A percentile compares a stretch with the other conserved stretches of the same genome.
phyloP scores from a whole-genome alignment of 2,888 invertebrate genomes.

The Pharmacophagus antenor region DNA sequence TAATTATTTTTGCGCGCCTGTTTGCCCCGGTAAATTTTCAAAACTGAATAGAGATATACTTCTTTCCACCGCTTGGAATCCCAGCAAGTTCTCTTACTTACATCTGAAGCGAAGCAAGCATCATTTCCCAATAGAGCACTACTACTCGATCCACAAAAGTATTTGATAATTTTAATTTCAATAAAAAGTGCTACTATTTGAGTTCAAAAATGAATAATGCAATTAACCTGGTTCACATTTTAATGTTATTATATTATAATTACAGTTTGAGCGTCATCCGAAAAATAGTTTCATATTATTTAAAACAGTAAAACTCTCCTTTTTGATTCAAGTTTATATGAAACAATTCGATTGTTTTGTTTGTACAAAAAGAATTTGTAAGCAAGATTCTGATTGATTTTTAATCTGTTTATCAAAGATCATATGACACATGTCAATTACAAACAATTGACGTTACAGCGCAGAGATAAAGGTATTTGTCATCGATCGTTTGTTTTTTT shows the following conservation, averaged over 20 bases:
- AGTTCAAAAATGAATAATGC: background rate
- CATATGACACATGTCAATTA: conserved; percentile 19
- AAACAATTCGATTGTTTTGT: background rate
- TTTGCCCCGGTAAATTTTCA: too few relatives aligned
- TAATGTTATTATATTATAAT: background rate
- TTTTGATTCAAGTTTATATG: background rate
- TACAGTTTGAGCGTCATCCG: background rate
- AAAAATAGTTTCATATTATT: background rate
- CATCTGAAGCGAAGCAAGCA: conserved; percentile 1
- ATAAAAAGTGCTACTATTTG: background rate
- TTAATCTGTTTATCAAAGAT: conserved; percentile 23
- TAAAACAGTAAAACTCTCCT: too few relatives aligned
- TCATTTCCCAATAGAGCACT: background rate
- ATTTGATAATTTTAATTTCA: background rate
- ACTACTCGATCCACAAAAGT: too few relatives aligned
- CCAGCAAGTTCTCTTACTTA: background rate
- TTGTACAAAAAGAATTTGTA: conserved; percentile 7
- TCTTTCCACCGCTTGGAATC: conserved; percentile 6
- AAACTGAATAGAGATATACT: background rate
- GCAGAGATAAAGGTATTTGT: conserved; percentile 17
- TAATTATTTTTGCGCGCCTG: too few relatives aligned
- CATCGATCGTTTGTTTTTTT: conserved; percentile 9
- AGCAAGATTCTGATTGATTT: conserved; percentile 15
- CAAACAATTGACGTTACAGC: conserved; percentile 14
- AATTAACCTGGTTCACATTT: background rate